A percentile compares a stretch with the other conserved stretches of the same genome.
Evolutionary conservation across 35 echinoderm and acorn worm genomes (phyloP).

Genomic region (Ophiothrix spiculata): DNA sequence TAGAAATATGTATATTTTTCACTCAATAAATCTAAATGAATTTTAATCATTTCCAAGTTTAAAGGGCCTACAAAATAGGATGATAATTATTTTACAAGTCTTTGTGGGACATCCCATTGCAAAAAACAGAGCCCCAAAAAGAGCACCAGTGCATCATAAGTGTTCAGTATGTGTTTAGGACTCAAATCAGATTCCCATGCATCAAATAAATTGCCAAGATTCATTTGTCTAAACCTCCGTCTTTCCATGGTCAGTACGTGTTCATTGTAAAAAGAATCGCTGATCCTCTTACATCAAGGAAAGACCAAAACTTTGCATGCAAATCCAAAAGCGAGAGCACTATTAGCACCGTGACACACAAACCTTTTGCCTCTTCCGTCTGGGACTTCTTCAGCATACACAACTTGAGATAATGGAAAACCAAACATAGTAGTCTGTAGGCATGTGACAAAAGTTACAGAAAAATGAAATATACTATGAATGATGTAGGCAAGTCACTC

Average conservation of each 20-base stretch:
- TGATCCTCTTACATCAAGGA: background rate
- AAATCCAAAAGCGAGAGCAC: background rate
- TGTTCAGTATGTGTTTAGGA: no score
- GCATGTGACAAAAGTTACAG: no score
- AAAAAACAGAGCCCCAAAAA: no score
- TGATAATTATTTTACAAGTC: no score
- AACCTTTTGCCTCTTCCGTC: conserved; percentile 40
- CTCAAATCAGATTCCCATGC: background rate
- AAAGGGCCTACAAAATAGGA: no score
- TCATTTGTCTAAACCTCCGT: background rate
- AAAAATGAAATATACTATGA: no score
- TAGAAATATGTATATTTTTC: no score
- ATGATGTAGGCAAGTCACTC: no score
- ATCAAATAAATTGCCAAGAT: background rate
- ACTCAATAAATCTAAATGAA: no score
- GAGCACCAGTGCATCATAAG: no score
- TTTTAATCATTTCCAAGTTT: no score
- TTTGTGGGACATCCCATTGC: no score
- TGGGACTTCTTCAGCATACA: conserved; percentile 45
- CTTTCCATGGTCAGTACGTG: background rate
- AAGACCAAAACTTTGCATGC: background rate
- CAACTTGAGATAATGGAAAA: conserved; percentile 21
- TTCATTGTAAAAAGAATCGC: background rate
- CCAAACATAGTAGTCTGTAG: conserved; percentile 23
- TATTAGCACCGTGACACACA: background rate